These are phyloP conservation scores for Eupithecia subumbrata DNA, from an alignment of 2,888 invertebrate species.

Conservation along the genomic window DNA sequence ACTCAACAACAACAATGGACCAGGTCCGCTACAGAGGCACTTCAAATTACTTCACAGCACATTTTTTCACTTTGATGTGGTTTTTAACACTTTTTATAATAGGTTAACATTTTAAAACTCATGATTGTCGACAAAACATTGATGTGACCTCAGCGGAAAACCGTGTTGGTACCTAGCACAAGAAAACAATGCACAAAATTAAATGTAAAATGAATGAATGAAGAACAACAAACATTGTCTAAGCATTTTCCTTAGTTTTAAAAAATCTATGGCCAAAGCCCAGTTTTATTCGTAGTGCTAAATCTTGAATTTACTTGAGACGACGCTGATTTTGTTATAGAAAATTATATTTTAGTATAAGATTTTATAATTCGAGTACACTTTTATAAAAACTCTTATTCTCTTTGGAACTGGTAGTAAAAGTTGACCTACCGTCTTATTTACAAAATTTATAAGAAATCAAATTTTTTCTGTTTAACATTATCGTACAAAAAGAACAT, in stretches of 20 bases:
- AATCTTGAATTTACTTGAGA: neutral
- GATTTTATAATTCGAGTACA: neutral
- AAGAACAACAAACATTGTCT: too few relatives aligned
- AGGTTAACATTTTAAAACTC: neutral
- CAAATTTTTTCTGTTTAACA: too few relatives aligned
- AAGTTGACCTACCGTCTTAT: neutral
- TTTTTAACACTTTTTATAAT: neutral
- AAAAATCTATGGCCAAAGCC: too few relatives aligned
- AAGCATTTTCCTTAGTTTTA: too few relatives aligned
- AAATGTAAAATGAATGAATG: neutral
- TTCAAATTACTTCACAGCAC: slow-evolving; percentile 61
- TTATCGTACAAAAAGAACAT: too few relatives aligned
- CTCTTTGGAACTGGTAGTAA: neutral
- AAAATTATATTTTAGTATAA: neutral
- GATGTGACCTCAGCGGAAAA: neutral
- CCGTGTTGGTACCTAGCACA: neutral
- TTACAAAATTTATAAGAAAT: neutral
- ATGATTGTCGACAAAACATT: neutral
- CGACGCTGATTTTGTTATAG: neutral
- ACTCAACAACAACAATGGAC: slow-evolving; percentile 51
- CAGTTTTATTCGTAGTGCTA: too few relatives aligned
- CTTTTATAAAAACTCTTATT: neutral
- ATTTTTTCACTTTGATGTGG: slow-evolving; percentile 26
- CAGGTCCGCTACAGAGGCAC: slow-evolving; percentile 69
- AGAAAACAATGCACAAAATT: neutral